phyloP scores from a whole-genome alignment of 2,888 invertebrate species.

The Zaprionus bogoriensis region DNA sequence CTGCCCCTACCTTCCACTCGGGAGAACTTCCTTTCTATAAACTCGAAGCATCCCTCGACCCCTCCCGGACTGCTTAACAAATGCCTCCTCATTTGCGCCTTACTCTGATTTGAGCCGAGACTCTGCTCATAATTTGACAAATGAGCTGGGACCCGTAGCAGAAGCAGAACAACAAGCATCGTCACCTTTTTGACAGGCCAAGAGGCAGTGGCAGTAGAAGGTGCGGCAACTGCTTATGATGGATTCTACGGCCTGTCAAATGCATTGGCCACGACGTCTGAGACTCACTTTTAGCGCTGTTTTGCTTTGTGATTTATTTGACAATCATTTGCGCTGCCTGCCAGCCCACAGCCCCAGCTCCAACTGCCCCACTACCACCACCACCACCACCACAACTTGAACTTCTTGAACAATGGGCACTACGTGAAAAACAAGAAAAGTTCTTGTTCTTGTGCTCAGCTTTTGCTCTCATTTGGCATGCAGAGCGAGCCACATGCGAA shows the following conservation, averaged over 20 bases:
- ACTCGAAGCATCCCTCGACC: too few species aligned
- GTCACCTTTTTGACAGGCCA: constrained; percentile 70
- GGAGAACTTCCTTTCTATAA: too few species aligned
- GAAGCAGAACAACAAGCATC: constrained; percentile 45
- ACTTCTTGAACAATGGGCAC: constrained; percentile 50
- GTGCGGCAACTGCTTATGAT: constrained; percentile 30
- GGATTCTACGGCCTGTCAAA: constrained; percentile 41
- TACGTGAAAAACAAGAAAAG: constrained; percentile 64
- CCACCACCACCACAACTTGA: constrained; percentile 3
- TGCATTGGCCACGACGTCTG: constrained; percentile 35
- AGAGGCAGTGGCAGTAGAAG: neutral
- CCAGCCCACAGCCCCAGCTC: neutral
- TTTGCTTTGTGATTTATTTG: constrained; percentile 70
- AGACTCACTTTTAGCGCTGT: constrained; percentile 19
- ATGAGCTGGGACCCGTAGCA: constrained; percentile 42
- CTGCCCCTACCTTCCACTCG: neutral
- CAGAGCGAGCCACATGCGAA: constrained; percentile 69
- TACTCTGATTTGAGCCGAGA: constrained; percentile 59
- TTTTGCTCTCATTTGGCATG: constrained; percentile 63
- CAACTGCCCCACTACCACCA: too few species aligned
- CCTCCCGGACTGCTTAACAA: constrained; percentile 34
- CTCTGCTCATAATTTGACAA: constrained; percentile 66
- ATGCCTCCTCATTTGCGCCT: constrained; percentile 72
- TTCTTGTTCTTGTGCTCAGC: constrained; percentile 19
- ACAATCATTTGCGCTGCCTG: constrained; percentile 67